phyloP scores from a whole-genome alignment of 2,888 invertebrate species.

The Ashinkailepas kermadecensis region DNA sequence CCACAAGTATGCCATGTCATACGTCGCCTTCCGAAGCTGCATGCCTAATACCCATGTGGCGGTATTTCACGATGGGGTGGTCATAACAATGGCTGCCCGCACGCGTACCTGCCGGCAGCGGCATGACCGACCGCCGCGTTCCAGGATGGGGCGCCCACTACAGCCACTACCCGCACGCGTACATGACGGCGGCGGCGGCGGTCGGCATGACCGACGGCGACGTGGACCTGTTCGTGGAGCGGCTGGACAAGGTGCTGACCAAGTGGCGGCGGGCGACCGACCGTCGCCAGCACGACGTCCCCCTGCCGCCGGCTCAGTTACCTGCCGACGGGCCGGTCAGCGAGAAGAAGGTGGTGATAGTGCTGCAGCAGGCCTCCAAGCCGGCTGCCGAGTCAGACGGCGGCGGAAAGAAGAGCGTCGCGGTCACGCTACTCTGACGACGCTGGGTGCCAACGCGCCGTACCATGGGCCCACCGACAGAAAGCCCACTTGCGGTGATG shows the following conservation, averaged over 20 bases:
- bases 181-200: conserved; percentile 65
- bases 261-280: conserved; percentile 36
- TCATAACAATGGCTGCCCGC: too few relatives aligned
- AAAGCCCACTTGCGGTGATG: too few relatives aligned
- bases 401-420: background rate
- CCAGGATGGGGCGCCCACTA: conserved; percentile 65
- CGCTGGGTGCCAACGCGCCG: background rate
- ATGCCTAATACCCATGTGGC: too few relatives aligned
- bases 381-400: background rate
- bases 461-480: too few relatives aligned
- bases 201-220: conserved; percentile 59
- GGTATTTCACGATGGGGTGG: too few relatives aligned
- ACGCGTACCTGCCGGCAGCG: too few relatives aligned
- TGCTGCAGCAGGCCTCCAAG: background rate
- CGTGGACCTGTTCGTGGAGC: conserved; percentile 58
- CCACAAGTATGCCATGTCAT: too few relatives aligned
- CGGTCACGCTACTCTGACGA: background rate
- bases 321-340: background rate
- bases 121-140: conserved; percentile 32
- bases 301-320: background rate
- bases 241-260: conserved; percentile 53
- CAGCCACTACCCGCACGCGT: conserved; percentile 52
- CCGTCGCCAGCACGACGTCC: background rate
- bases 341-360: conserved; percentile 10
- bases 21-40: too few relatives aligned